Conservation (phyloP, 2,888 invertebrate genomes). For the Metopia argyrocephala region DNA sequence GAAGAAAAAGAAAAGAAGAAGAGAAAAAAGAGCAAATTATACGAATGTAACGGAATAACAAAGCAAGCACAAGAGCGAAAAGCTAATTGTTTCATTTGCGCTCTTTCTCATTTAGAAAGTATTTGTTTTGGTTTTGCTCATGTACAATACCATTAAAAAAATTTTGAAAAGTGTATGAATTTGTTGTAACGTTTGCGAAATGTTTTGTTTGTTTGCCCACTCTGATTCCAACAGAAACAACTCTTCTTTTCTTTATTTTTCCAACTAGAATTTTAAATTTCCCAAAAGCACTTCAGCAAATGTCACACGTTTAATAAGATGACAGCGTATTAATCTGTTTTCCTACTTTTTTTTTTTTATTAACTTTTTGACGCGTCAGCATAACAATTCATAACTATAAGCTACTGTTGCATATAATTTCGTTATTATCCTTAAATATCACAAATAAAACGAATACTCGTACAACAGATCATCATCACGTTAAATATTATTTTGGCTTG, state of each 20-base stretch:
- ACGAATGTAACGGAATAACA: too few species aligned
- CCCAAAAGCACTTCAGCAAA: constrained; percentile 43
- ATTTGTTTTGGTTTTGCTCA: too few species aligned
- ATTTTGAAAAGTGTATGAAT: too few species aligned
- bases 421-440: constrained; percentile 61
- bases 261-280: constrained; percentile 8
- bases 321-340: constrained; percentile 23
- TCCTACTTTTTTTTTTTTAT: constrained; percentile 25
- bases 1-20: too few species aligned
- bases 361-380: constrained; percentile 70
- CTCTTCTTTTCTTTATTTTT: constrained; percentile 1
- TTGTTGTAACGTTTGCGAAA: too few species aligned
- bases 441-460: constrained; percentile 27
- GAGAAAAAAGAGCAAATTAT: too few species aligned
- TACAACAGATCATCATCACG: constrained; percentile 59
- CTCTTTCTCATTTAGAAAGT: too few species aligned
- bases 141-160: too few species aligned
- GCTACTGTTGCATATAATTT: constrained; percentile 66
- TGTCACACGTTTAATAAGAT: constrained; percentile 61
- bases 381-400: constrained; percentile 72
- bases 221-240: too few species aligned
- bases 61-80: too few species aligned
- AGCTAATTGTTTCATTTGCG: too few species aligned
- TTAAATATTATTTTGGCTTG: constrained; percentile 56
- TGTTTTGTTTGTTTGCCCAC: too few species aligned